Evolutionary conservation across 2,113 vertebrate species (phyloP).

Genomic region (Sylvia atricapilla): DNA sequence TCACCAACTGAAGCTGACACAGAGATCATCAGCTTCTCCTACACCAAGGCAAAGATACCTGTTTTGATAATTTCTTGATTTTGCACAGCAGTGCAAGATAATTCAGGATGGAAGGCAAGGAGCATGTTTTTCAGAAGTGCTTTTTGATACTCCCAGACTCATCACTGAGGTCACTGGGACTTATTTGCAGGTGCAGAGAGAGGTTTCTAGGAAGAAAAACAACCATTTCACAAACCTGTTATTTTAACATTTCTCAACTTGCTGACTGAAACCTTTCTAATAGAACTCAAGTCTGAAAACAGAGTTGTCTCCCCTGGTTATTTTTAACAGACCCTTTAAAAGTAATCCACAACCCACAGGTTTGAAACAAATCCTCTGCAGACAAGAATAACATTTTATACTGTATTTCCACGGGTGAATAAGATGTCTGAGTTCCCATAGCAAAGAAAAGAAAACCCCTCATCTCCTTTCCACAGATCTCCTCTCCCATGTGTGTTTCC

Average conservation of each 20-base stretch:
- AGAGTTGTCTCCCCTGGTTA: neutral
- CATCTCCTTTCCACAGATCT: neutral
- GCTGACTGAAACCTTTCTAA: neutral
- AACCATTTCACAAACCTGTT: neutral
- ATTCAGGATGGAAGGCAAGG: neutral
- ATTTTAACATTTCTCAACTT: neutral
- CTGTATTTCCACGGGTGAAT: neutral
- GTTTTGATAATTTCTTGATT: neutral
- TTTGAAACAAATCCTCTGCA: neutral
- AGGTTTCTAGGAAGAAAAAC: neutral
- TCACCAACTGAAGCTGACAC: neutral
- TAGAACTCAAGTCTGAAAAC: neutral
- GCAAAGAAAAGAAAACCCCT: neutral
- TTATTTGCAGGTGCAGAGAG: neutral
- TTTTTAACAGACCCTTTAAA: neutral
- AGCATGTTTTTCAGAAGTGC: neutral
- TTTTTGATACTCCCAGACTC: neutral
- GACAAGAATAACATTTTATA: neutral
- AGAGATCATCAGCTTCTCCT: neutral
- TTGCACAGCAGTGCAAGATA: neutral
- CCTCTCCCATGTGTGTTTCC: neutral
- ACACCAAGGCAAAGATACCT: neutral
- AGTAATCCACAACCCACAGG: neutral
- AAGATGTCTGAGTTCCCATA: neutral
- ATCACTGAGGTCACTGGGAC: neutral